Evolutionary conservation across 1,140 invertebrate species (phyloP).

Genomic region (Macrobrachium rosenbergii): DNA sequence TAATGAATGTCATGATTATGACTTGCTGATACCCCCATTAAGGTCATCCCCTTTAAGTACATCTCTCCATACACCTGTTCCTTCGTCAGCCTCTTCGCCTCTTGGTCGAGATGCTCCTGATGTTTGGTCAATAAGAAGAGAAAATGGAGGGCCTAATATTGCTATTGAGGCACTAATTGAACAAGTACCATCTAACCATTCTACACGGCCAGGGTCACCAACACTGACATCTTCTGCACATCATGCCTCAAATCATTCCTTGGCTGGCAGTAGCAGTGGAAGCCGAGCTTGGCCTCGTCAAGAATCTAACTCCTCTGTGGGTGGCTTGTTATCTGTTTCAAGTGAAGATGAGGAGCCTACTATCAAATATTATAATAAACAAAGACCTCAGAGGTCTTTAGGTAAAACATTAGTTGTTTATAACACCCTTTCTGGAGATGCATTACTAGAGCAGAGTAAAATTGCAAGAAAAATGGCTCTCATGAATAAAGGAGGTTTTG

Average conservation of each 20-base stretch:
- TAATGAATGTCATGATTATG: slow-evolving; percentile 53
- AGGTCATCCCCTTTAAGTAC: not conserved
- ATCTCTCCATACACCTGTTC: slow-evolving; percentile 28
- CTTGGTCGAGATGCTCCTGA: slow-evolving; percentile 27
- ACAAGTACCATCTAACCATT: slow-evolving; percentile 21
- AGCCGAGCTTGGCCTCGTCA: slow-evolving; percentile 31
- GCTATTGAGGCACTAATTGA: slow-evolving; percentile 25
- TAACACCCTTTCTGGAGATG: slow-evolving; percentile 65
- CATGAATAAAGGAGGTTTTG: slow-evolving; percentile 49
- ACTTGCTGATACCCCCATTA: slow-evolving; percentile 16
- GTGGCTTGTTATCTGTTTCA: slow-evolving; percentile 23
- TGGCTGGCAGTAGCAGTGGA: slow-evolving; percentile 28
- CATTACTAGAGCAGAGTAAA: slow-evolving; percentile 63
- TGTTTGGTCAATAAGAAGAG: slow-evolving; percentile 26
- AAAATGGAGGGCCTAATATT: slow-evolving; percentile 43
- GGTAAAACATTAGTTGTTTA: slow-evolving; percentile 66
- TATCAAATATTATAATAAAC: not conserved
- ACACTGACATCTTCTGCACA: slow-evolving; percentile 48
- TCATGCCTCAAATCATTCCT: slow-evolving; percentile 46
- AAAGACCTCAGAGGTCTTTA: slow-evolving; percentile 37
- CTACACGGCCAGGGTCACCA: slow-evolving; percentile 44
- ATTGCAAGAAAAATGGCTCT: slow-evolving; percentile 60
- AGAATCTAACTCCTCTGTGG: slow-evolving; percentile 19
- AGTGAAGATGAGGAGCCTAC: slow-evolving; percentile 18
- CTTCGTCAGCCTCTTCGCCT: slow-evolving; percentile 34